A percentile compares a stretch with the other conserved stretches of the same genome.
Evolutionary conservation across 2,113 vertebrate genomes (phyloP).

Genomic region (Cygnus atratus): DNA sequence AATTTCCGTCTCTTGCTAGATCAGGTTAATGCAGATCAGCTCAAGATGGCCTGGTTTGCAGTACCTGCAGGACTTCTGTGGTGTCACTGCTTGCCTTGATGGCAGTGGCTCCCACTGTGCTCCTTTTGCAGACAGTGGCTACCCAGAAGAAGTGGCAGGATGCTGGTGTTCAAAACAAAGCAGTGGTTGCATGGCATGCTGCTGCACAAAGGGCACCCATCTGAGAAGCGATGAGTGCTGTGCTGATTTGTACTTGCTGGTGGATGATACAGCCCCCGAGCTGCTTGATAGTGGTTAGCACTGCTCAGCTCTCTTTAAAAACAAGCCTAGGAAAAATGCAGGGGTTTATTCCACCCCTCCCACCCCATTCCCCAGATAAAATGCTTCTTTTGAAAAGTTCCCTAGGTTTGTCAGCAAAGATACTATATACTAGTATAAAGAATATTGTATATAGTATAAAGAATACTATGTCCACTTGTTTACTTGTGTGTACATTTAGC

Average conservation of each 20-base stretch:
- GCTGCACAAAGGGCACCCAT: not conserved
- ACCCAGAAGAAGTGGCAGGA: not conserved
- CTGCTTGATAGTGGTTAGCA: not conserved
- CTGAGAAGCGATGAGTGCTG: not conserved
- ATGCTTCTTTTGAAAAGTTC: not conserved
- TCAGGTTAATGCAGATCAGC: not conserved
- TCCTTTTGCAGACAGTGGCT: not conserved
- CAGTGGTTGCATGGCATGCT: not conserved
- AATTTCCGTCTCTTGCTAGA: not conserved
- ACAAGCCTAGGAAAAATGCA: not conserved
- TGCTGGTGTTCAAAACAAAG: not conserved
- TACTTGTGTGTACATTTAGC: accelerated
- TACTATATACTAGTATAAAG: too few species aligned
- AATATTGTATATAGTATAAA: too few species aligned
- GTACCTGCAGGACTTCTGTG: not conserved
- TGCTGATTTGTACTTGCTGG: not conserved
- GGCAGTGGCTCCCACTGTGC: not conserved
- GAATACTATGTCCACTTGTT: not conserved
- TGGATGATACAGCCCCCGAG: not conserved
- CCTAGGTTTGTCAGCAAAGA: not conserved
- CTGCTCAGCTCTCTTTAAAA: not conserved
- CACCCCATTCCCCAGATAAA: not conserved
- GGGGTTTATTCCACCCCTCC: not conserved
- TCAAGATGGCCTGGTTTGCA: not conserved
- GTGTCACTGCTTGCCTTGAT: not conserved